Evolutionary conservation across 1,140 invertebrate species (phyloP).

Genomic region (Zelostemma sp.): DNA sequence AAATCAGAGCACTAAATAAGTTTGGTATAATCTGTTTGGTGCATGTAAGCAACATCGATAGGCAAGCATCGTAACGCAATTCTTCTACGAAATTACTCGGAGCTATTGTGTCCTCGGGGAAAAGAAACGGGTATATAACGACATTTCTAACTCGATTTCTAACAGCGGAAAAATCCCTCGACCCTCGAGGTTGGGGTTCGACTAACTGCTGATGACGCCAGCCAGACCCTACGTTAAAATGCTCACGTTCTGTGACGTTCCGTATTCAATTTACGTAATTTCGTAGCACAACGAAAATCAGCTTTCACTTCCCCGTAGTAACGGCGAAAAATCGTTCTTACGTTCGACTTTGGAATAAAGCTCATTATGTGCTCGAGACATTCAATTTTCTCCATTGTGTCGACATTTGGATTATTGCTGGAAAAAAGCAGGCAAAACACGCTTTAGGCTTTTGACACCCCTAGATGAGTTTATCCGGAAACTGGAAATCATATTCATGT

Average conservation of each 20-base stretch:
- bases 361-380: neutral
- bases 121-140: slow-evolving; percentile 53
- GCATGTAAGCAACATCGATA: slow-evolving; percentile 10
- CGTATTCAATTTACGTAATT: slow-evolving; percentile 32
- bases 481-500: too few relatives aligned
- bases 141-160: slow-evolving; percentile 56
- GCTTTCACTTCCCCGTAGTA: slow-evolving; percentile 7
- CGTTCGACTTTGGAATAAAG: slow-evolving; percentile 4
- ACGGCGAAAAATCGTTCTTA: slow-evolving; percentile 7
- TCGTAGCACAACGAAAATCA: slow-evolving; percentile 12
- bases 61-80: slow-evolving; percentile 48
- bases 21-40: neutral
- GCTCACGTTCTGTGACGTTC: slow-evolving; percentile 21
- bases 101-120: slow-evolving; percentile 40
- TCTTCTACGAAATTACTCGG: slow-evolving; percentile 50
- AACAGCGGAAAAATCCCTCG: slow-evolving; percentile 34
- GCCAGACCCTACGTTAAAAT: slow-evolving; percentile 13
- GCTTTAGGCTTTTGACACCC: too few relatives aligned
- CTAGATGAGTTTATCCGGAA: too few relatives aligned
- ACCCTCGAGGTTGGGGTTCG: slow-evolving; percentile 13
- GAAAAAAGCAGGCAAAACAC: neutral
- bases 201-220: slow-evolving; percentile 18
- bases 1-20: neutral
- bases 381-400: neutral
- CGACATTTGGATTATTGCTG: neutral